phyloP scores from a whole-genome alignment of 2,888 invertebrate genomes.

The Cerastis leucographa region DNA sequence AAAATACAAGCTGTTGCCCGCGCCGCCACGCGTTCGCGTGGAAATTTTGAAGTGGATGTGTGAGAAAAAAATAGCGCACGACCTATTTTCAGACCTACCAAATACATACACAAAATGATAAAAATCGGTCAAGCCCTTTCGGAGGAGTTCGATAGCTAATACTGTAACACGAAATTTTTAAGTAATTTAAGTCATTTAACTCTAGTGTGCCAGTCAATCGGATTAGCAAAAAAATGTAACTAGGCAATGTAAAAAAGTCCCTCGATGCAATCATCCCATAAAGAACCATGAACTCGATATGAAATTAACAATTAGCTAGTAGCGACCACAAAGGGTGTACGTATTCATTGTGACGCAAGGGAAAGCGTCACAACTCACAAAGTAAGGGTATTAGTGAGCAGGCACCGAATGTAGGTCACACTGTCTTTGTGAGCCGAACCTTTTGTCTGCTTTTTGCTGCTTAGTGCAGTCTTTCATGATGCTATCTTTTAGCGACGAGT shows the following conservation, averaged over 20 bases:
- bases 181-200: no score
- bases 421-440: conserved; percentile 79
- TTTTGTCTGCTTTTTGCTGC: conserved; percentile 84
- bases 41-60: no score
- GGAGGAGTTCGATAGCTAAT: no score
- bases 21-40: no score
- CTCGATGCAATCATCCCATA: neutral
- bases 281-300: conserved; percentile 45
- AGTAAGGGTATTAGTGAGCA: conserved; percentile 82
- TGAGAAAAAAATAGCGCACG: no score
- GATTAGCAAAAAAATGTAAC: neutral
- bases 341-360: conserved; percentile 68
- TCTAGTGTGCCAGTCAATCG: neutral
- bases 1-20: no score
- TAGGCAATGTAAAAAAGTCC: neutral
- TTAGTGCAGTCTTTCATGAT: conserved; percentile 72
- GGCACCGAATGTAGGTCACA: conserved; percentile 81
- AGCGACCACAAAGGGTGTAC: conserved; percentile 64
- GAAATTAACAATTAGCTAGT: conserved; percentile 71
- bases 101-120: no score
- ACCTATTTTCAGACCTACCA: no score
- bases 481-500: conserved; percentile 76
- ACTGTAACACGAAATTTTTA: no score
- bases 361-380: conserved; percentile 79
- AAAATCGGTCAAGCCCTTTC: no score